Evolutionary conservation across 2,888 invertebrate species (phyloP).

Genomic region (Hartigia nigra): DNA sequence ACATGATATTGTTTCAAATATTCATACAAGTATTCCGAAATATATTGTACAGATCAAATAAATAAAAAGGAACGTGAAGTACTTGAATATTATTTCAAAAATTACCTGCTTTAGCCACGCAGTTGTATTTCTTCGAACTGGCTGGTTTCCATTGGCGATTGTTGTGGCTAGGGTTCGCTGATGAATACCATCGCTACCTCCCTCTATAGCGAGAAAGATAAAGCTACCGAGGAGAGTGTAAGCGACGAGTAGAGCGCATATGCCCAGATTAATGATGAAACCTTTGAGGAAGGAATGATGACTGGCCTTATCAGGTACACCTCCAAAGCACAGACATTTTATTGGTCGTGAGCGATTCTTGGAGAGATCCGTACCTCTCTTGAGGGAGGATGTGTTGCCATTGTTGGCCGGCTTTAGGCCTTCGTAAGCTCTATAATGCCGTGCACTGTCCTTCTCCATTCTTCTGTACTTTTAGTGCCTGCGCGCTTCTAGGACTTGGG

Average conservation of each 20-base stretch:
- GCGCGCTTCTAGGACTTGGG: not conserved
- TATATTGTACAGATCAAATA: not conserved
- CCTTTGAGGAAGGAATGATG: slow-evolving; percentile 75
- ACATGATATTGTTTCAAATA: not conserved
- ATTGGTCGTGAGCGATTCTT: slow-evolving; percentile 47
- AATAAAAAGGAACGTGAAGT: not conserved
- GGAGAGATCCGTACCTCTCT: slow-evolving; percentile 46
- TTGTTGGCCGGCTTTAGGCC: slow-evolving; percentile 63
- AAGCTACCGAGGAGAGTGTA: slow-evolving; percentile 84
- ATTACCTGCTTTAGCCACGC: slow-evolving; percentile 62
- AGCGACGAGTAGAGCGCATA: slow-evolving; percentile 83
- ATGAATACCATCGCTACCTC: slow-evolving; percentile 70
- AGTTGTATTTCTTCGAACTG: slow-evolving; percentile 47
- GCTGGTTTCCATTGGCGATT: slow-evolving; percentile 48
- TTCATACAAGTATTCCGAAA: not conserved
- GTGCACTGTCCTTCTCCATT: slow-evolving; percentile 61
- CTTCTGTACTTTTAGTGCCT: slow-evolving; percentile 23
- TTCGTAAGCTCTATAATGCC: slow-evolving; percentile 63
- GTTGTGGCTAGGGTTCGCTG: slow-evolving; percentile 72
- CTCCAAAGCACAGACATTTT: slow-evolving; percentile 62
- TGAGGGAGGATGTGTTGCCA: slow-evolving; percentile 62
- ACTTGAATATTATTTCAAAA: not conserved
- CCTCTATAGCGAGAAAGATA: slow-evolving; percentile 87
- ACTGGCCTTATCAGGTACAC: slow-evolving; percentile 62
- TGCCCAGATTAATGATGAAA: slow-evolving; percentile 83